These are phyloP conservation scores for Noctua janthe DNA, from an alignment of 2,888 invertebrate species.

Conservation along the genomic window DNA sequence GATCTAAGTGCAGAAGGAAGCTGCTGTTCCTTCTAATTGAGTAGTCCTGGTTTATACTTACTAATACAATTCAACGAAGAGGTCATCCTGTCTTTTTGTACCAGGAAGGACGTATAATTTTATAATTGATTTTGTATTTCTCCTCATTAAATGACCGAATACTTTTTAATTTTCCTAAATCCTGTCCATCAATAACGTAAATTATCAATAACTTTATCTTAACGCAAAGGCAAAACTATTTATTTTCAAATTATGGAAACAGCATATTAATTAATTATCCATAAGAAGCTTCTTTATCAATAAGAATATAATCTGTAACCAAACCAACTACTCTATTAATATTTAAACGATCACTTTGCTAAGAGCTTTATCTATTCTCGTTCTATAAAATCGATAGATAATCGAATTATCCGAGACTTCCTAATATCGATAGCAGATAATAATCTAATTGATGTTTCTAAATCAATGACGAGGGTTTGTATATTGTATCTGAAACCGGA, in stretches of 20 bases:
- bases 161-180: not conserved
- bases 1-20: not conserved
- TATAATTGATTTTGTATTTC: not conserved
- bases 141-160: not conserved
- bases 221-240: not conserved
- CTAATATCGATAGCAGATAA: slow-evolving; percentile 54
- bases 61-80: not conserved
- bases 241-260: not conserved
- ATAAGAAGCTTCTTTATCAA: slow-evolving; percentile 22
- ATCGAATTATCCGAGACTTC: slow-evolving; percentile 49
- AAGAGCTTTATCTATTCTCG: slow-evolving; percentile 48
- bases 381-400: slow-evolving; percentile 55
- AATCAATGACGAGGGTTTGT: slow-evolving; percentile 49
- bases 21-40: not conserved
- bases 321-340: slow-evolving; percentile 28
- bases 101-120: not conserved
- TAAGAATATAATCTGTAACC: slow-evolving; percentile 9
- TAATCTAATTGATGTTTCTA: slow-evolving; percentile 59
- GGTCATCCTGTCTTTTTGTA: not conserved
- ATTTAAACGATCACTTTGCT: slow-evolving; percentile 33
- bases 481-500: slow-evolving; percentile 38
- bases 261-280: slow-evolving; percentile 31
- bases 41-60: not conserved
- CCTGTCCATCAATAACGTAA: not conserved
- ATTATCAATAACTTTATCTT: not conserved